A percentile compares a stretch with the other conserved stretches of the same genome.
These are phyloP conservation scores for Craterocephalus amniculus DNA, from an alignment of 2,797 vertebrate genomes.

Conservation along the genomic window DNA sequence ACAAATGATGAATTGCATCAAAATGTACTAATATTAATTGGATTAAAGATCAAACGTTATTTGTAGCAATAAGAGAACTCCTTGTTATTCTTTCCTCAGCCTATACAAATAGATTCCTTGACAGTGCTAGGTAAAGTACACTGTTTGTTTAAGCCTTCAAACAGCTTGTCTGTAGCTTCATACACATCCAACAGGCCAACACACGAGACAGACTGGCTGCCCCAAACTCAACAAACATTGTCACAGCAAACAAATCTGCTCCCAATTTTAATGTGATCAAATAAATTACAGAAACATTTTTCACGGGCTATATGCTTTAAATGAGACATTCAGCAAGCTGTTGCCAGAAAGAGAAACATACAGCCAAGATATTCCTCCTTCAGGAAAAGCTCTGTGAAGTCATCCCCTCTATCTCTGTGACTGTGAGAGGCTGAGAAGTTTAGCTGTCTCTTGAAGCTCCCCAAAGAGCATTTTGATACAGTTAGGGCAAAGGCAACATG, in stretches of 20 bases:
- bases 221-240: conserved; percentile 80
- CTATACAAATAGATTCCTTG: conserved; percentile 56
- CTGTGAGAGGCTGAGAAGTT: conserved; percentile 70
- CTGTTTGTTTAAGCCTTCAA: conserved; percentile 71
- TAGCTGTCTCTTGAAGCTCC: conserved; percentile 68
- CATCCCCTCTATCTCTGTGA: conserved; percentile 73
- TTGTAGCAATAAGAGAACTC: conserved; percentile 64
- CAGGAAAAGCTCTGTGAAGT: conserved; percentile 74
- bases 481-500: conserved; percentile 72
- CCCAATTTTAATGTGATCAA: conserved; percentile 80
- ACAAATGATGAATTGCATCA: conserved; percentile 14
- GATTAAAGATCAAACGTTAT: conserved; percentile 53
- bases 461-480: conserved; percentile 76
- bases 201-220: conserved; percentile 76
- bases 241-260: conserved; percentile 81
- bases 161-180: conserved; percentile 71
- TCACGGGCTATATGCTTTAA: conserved; percentile 69
- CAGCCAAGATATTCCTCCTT: conserved; percentile 74
- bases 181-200: conserved; percentile 72
- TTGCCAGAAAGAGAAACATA: conserved; percentile 62
- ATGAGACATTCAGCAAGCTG: conserved; percentile 66
- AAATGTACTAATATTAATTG: conserved; percentile 26
- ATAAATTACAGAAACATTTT: conserved; percentile 78
- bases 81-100: conserved; percentile 62
- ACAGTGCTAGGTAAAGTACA: conserved; percentile 61